A percentile compares a stretch with the other conserved stretches of the same genome.
These are phyloP conservation scores for Euura saliciscinereae DNA, from an alignment of 1,140 invertebrate genomes.

Conservation along the genomic window DNA sequence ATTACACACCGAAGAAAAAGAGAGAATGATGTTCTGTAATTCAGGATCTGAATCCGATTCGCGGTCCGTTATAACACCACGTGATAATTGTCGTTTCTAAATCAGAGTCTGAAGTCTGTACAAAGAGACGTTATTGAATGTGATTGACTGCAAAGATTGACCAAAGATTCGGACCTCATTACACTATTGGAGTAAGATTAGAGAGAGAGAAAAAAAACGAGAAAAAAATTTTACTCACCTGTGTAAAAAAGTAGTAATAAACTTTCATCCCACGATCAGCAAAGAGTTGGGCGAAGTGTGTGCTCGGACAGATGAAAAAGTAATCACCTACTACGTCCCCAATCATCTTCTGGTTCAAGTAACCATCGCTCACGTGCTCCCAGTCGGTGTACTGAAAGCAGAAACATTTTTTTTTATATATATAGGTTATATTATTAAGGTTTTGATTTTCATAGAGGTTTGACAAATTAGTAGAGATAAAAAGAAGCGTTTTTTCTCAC, in stretches of 20 bases:
- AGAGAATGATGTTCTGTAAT: background rate
- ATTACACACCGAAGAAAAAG: background rate
- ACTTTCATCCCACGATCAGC: conserved; percentile 81
- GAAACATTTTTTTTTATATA: too few species aligned
- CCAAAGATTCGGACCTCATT: too few species aligned
- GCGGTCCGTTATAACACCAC: background rate
- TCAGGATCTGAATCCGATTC: background rate
- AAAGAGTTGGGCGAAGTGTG: conserved; percentile 85
- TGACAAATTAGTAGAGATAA: too few species aligned
- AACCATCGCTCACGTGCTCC: conserved; percentile 82
- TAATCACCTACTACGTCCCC: conserved; percentile 91
- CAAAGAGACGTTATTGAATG: too few species aligned
- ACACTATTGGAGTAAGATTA: too few species aligned
- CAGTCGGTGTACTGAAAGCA: conserved; percentile 87
- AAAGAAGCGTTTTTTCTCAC: too few species aligned
- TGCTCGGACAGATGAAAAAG: conserved; percentile 92
- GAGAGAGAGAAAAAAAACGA: too few species aligned
- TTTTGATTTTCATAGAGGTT: too few species aligned
- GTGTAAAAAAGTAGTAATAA: conserved; percentile 94
- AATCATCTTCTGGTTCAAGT: conserved; percentile 82
- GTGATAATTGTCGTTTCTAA: background rate
- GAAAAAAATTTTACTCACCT: conserved; percentile 66
- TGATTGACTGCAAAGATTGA: too few species aligned
- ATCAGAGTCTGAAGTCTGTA: too few species aligned
- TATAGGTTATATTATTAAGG: too few species aligned